Base-by-base conservation (phyloP, 35 echinoderm and acorn worm genomes). In the Strongylocentrotus purpuratus region DNA sequence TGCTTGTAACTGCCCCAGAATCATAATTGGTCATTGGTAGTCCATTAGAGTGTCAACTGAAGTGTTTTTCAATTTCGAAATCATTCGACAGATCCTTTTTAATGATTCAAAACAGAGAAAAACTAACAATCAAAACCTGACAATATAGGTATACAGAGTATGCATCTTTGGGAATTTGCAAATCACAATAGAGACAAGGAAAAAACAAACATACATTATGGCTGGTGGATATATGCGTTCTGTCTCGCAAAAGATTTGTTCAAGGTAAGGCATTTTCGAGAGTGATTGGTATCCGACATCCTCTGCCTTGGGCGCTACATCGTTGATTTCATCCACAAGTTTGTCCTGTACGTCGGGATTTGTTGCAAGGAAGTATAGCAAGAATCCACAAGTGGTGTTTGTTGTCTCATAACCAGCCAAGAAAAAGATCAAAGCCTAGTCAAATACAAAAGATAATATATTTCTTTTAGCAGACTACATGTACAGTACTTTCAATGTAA, bases 351-450 rank as follows among this genome's bases (percentile, higher is more conserved):
- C 65, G 4, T 78, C 65, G 22, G 65, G 65, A 28, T 78, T 4
- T 78, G 20, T 78, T 28, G 65, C 65, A 28, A 78, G 65, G 4
- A 78, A 18, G 65, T 78, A 78, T 7, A 28, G 2, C 65, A 78
- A 28, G 65, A 78, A 78, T 78, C 65, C 65, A 9, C 22, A 22
- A 4, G 25, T 7, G 28, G 65, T 78, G 65, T n/a, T 28, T 28
- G 65, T 78, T n/a, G 65, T 78, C 65, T 78, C 65, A n/a, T 78
- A 78, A 78, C 65, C 65, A 78, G 65, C 65, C 65, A 78, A 78
- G 22, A 78, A 78, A 28, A 78, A 78, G 22, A 78, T 28, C 2
- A 78, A n/a, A 28, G 65, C 65, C 65, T 78, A n/a, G 65, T 78
- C 7, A 8, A 7, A 78, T 28, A 5, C 7, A 78, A 71, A 25